Evolutionary conservation across 2,113 vertebrate species (phyloP).

Genomic region (Cyprinodon tularosa): DNA sequence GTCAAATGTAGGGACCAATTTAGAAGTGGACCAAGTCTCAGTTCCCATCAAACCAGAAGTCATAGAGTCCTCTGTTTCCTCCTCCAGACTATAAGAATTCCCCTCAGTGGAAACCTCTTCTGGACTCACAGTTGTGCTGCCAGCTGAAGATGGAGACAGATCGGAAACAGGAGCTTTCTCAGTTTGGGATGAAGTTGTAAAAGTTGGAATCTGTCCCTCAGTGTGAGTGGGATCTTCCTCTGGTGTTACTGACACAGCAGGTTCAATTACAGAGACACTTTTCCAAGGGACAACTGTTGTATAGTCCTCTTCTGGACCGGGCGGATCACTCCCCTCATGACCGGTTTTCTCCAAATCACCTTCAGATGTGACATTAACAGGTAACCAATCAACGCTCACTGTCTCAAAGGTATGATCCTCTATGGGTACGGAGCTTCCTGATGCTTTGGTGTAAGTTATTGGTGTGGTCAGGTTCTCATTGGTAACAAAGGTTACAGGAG

Average conservation of each 20-base stretch:
- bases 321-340: slow-evolving; percentile 4
- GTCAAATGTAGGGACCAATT: neutral
- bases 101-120: slow-evolving; percentile 32
- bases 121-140: slow-evolving; percentile 6
- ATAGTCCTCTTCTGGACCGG: slow-evolving; percentile 34
- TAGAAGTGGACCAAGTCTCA: slow-evolving; percentile 13
- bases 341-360: slow-evolving; percentile 11
- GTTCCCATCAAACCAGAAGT: slow-evolving; percentile 9
- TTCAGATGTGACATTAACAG: slow-evolving; percentile 24
- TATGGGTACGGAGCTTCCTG: neutral
- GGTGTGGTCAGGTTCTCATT: slow-evolving; percentile 14
- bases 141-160: neutral
- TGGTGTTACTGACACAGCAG: slow-evolving; percentile 4
- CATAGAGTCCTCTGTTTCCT: slow-evolving; percentile 13
- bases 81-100: slow-evolving; percentile 3
- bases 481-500: neutral
- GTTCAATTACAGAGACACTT: slow-evolving; percentile 6
- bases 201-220: neutral
- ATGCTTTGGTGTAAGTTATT: slow-evolving; percentile 14
- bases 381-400: neutral
- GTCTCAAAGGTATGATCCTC: slow-evolving; percentile 14
- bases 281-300: slow-evolving; percentile 12
- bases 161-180: slow-evolving; percentile 27
- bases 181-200: neutral
- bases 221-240: slow-evolving; percentile 18